phyloP scores from a whole-genome alignment of 1,140 invertebrate genomes.

The Drosophila pseudoobscura region DNA sequence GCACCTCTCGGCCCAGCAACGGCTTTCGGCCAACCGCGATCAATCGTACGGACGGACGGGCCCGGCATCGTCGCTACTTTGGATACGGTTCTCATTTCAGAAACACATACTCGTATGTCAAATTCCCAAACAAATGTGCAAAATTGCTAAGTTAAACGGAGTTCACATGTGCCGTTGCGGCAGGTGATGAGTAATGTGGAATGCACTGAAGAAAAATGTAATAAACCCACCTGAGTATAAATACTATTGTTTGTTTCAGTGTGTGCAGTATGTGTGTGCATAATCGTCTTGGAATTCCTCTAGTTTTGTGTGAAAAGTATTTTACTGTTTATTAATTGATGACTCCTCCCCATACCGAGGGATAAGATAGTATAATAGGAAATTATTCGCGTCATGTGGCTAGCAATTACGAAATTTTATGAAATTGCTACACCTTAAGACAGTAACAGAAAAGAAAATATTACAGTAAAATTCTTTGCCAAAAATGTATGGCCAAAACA shows the following conservation, averaged over 20 bases:
- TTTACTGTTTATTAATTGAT: slow-evolving; percentile 36
- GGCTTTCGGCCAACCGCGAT: slow-evolving; percentile 18
- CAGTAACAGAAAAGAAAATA: slow-evolving; percentile 3
- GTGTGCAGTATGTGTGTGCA: slow-evolving; percentile 16
- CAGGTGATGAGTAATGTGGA: slow-evolving; percentile 48
- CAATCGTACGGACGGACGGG: slow-evolving; percentile 26
- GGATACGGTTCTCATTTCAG: slow-evolving; percentile 62
- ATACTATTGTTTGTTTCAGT: slow-evolving; percentile 1
- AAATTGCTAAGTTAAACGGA: slow-evolving; percentile 45
- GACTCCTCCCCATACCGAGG: slow-evolving; percentile 17
- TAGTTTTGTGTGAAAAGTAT: slow-evolving; percentile 25
- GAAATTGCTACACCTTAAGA: background rate
- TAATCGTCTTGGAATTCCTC: slow-evolving; percentile 38
- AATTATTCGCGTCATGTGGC: too few relatives aligned
- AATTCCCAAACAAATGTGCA: slow-evolving; percentile 41
- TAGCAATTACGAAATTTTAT: too few relatives aligned
- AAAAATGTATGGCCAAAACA: background rate
- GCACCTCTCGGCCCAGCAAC: slow-evolving; percentile 33
- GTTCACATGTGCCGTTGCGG: slow-evolving; percentile 27
- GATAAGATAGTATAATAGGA: background rate
- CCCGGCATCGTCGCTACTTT: slow-evolving; percentile 36
- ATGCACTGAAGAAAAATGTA: slow-evolving; percentile 31
- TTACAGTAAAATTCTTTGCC: slow-evolving; percentile 5
- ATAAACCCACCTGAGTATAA: slow-evolving; percentile 17
- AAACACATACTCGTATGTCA: slow-evolving; percentile 14